Evolutionary conservation across 2,888 invertebrate species (phyloP).

Genomic region (Chrysomela aeneicollis): DNA sequence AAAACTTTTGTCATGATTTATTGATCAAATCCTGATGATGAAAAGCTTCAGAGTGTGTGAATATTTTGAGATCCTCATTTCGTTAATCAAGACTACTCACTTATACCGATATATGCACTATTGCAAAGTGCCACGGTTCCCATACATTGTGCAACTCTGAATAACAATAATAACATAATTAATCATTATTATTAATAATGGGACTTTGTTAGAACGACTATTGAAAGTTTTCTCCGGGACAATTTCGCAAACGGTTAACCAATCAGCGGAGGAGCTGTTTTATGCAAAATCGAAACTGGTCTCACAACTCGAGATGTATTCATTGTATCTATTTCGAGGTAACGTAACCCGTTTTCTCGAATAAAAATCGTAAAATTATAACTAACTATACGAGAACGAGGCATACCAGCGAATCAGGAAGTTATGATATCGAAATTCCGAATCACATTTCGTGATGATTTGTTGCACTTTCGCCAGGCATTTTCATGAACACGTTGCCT

Average conservation of each 20-base stretch:
- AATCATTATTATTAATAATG: slow-evolving; percentile 33
- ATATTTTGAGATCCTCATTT: neutral
- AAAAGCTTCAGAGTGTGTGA: neutral
- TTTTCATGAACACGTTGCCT: slow-evolving; percentile 28
- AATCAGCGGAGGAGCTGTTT: slow-evolving; percentile 10
- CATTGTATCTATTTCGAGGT: slow-evolving; percentile 5
- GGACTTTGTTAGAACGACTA: slow-evolving; percentile 30
- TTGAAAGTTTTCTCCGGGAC: slow-evolving; percentile 23
- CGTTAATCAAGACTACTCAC: neutral
- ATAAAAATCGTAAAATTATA: neutral
- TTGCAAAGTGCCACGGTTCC: neutral
- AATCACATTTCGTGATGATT: slow-evolving; percentile 37
- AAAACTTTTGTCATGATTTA: slow-evolving; percentile 7
- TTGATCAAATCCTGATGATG: neutral
- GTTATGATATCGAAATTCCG: slow-evolving; percentile 28
- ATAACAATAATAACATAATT: slow-evolving; percentile 31
- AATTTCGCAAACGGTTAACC: slow-evolving; percentile 22
- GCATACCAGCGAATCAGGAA: slow-evolving; percentile 6
- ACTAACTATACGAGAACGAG: neutral
- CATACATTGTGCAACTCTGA: slow-evolving; percentile 8
- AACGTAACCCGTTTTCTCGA: slow-evolving; percentile 7
- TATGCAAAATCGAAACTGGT: slow-evolving; percentile 20
- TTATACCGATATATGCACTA: neutral
- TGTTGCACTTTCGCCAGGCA: slow-evolving; percentile 30
- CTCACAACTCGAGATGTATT: slow-evolving; percentile 11